These are phyloP conservation scores for Lytechinus variegatus DNA, from an alignment of 35 echinoderm and acorn worm species.

Conservation along the genomic window DNA sequence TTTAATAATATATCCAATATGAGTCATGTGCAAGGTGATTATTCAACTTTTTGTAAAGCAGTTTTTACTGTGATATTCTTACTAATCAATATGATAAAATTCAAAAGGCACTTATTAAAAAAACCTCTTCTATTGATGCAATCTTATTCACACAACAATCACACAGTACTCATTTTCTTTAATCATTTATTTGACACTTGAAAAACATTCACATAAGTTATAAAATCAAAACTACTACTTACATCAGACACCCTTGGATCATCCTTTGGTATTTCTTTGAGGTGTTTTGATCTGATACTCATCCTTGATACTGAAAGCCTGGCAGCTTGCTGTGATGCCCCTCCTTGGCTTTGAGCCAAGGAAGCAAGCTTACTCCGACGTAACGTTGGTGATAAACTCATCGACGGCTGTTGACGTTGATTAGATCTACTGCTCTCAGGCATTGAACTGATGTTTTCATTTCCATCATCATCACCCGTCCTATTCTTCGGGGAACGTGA, in stretches of 20 bases:
- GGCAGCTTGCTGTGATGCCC: slow-evolving; percentile 24
- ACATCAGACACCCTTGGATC: slow-evolving; percentile 90
- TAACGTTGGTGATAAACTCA: slow-evolving; percentile 49
- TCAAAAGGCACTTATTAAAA: no score
- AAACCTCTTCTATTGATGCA: no score
- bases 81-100: no score
- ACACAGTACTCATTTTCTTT: no score
- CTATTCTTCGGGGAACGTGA: slow-evolving; percentile 20
- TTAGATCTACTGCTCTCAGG: background rate
- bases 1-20: no score
- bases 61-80: background rate
- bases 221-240: slow-evolving; percentile 43
- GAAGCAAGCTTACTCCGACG: slow-evolving; percentile 42
- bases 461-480: background rate
- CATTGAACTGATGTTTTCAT: background rate
- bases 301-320: slow-evolving; percentile 76
- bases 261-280: slow-evolving; percentile 94
- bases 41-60: background rate
- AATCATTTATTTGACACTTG: no score
- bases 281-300: slow-evolving; percentile 81
- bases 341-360: slow-evolving; percentile 17
- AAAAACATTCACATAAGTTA: no score
- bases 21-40: no score
- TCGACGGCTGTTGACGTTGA: background rate
- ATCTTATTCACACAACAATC: no score